Conservation (phyloP, 2,113 vertebrate genomes). For the Cyanoderma ruficeps region DNA sequence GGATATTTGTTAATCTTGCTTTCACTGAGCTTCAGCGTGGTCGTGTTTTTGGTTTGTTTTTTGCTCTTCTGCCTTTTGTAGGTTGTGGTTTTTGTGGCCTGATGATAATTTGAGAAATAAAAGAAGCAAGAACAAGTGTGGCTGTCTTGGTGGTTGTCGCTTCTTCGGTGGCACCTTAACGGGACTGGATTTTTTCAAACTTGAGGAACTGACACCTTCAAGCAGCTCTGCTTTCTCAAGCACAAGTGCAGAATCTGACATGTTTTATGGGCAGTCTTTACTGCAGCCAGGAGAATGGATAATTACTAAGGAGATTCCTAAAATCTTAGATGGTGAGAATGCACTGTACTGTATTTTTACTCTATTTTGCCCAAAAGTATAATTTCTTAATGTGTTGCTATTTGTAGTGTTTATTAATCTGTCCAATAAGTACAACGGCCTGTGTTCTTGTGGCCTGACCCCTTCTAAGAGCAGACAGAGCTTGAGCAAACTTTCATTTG, state of each 20-base stretch:
- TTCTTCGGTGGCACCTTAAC: slow-evolving; percentile 91
- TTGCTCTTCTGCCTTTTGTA: slow-evolving; percentile 47
- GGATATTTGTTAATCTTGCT: neutral
- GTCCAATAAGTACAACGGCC: neutral
- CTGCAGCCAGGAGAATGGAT: slow-evolving; percentile 95
- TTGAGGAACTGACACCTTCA: slow-evolving; percentile 92
- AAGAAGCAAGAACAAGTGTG: slow-evolving; percentile 90
- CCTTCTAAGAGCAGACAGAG: neutral
- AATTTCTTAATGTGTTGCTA: neutral
- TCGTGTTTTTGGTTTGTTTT: neutral
- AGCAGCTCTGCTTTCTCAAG: slow-evolving; percentile 91
- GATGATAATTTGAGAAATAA: slow-evolving; percentile 87
- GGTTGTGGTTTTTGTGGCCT: slow-evolving; percentile 97
- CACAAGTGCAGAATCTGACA: slow-evolving; percentile 84
- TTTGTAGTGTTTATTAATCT: neutral
- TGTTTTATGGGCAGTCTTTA: slow-evolving; percentile 95
- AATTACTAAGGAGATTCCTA: slow-evolving; percentile 88
- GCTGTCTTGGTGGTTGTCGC: slow-evolving; percentile 93
- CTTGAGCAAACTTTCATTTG: neutral
- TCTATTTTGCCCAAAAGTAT: neutral
- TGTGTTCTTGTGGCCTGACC: neutral
- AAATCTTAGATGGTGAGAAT: slow-evolving; percentile 85
- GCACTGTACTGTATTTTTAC: neutral
- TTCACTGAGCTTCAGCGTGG: neutral
- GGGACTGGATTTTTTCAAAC: slow-evolving; percentile 90